These are phyloP conservation scores for Heteromurus nitidus DNA, from an alignment of 2,888 invertebrate species.

Conservation along the genomic window DNA sequence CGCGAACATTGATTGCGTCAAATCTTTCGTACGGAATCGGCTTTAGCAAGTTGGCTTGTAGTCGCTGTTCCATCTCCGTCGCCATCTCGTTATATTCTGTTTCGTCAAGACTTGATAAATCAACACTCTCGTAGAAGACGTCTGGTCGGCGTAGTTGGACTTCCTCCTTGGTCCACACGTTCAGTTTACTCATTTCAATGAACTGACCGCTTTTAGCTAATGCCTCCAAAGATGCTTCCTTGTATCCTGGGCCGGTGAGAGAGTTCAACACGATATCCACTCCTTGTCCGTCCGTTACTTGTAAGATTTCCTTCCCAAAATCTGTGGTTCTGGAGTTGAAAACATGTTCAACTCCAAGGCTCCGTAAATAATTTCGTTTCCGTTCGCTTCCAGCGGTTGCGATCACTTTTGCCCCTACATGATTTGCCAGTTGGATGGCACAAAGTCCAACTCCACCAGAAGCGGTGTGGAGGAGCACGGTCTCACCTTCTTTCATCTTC, in stretches of 20 bases:
- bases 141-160: conserved; percentile 27
- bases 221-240: conserved; percentile 32
- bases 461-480: conserved; percentile 60
- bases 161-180: conserved; percentile 32
- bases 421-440: conserved; percentile 42
- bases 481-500: conserved; percentile 38
- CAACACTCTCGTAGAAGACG: conserved; percentile 27
- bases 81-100: background rate
- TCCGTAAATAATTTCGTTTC: conserved; percentile 18
- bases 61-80: background rate
- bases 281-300: background rate
- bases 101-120: background rate
- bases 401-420: background rate
- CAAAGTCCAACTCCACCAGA: conserved; percentile 63
- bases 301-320: conserved; percentile 17
- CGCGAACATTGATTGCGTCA: conserved; percentile 47
- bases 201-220: conserved; percentile 7
- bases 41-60: background rate
- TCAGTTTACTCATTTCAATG: conserved; percentile 37
- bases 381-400: conserved; percentile 39
- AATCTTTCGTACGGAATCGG: conserved; percentile 54
- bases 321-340: conserved; percentile 25
- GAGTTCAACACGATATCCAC: conserved; percentile 42
- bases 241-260: conserved; percentile 32
- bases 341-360: conserved; percentile 31